phyloP scores from a whole-genome alignment of 92 coral and sea anemone genomes.

The Plumapathes pennacea region DNA sequence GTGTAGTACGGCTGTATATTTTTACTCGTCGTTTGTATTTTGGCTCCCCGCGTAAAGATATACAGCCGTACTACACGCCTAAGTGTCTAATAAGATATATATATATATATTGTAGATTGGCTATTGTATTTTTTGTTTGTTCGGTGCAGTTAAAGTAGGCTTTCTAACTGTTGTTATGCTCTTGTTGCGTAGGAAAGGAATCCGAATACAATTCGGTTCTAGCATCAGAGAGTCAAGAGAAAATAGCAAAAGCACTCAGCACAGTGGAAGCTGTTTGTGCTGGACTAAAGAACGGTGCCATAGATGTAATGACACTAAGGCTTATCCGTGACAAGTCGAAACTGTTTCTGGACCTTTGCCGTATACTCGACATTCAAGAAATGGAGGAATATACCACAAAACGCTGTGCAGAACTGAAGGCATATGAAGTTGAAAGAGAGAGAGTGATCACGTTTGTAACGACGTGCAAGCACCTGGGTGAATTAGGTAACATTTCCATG shows the following conservation, averaged over 20 bases:
- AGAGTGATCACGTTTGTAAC: constrained; percentile 27
- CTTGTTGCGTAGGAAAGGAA: constrained; percentile 7
- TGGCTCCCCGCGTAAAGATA: too few species aligned
- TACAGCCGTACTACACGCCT: too few species aligned
- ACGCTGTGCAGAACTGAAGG: constrained; percentile 21
- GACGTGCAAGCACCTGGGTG: constrained; percentile 17
- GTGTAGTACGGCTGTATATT: too few species aligned
- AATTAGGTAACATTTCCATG: too few species aligned
- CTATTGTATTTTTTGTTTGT: too few species aligned
- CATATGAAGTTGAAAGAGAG: constrained; percentile 42
- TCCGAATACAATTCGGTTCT: constrained; percentile 25
- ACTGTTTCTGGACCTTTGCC: constrained; percentile 30
- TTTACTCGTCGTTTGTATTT: too few species aligned
- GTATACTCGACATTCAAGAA: too few species aligned
- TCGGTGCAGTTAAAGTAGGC: too few species aligned
- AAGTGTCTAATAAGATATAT: too few species aligned
- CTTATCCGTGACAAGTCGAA: constrained; percentile 24
- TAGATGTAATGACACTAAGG: constrained; percentile 12
- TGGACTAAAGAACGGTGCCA: constrained; percentile 19
- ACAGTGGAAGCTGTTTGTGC: constrained; percentile 39
- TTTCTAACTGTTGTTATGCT: not conserved
- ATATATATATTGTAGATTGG: too few species aligned
- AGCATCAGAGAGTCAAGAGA: constrained; percentile 23
- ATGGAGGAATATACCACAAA: too few species aligned
- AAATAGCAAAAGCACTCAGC: constrained; percentile 35